phyloP scores from a whole-genome alignment of 2,797 vertebrate genomes.

The Myiothlypis coronata region DNA sequence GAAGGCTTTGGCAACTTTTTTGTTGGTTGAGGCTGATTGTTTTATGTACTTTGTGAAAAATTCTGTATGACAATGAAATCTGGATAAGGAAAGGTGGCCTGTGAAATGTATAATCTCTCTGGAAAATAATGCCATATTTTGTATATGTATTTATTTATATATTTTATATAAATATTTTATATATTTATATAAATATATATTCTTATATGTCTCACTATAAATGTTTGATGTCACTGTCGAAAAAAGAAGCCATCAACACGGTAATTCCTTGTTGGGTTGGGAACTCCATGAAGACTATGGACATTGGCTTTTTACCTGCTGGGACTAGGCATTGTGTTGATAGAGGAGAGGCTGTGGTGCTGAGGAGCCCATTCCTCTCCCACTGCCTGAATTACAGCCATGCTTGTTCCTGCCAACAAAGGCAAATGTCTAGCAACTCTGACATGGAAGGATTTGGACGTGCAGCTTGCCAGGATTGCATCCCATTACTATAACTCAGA shows the following conservation, averaged over 20 bases:
- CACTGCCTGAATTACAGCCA: background rate
- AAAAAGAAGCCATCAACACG: background rate
- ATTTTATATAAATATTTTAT: constrained; percentile 68
- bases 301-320: background rate
- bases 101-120: constrained; percentile 38
- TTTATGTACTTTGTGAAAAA: background rate
- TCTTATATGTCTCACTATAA: constrained; percentile 41
- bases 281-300: background rate
- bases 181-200: constrained; percentile 70
- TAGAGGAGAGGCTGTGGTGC: accelerated
- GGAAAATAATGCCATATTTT: constrained; percentile 53
- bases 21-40: background rate
- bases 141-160: constrained; percentile 67
- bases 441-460: background rate
- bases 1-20: background rate
- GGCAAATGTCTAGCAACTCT: background rate
- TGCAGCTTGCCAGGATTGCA: background rate
- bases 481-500: background rate
- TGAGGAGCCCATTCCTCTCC: background rate
- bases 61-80: background rate
- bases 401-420: background rate
- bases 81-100: background rate
- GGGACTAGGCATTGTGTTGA: background rate
- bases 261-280: background rate
- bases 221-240: constrained; percentile 1